Percentiles rank a stretch among this genome's conserved stretches.
These are phyloP conservation scores for Tenthredo notha DNA, from an alignment of 2,888 invertebrate species.

Conservation along the genomic window DNA sequence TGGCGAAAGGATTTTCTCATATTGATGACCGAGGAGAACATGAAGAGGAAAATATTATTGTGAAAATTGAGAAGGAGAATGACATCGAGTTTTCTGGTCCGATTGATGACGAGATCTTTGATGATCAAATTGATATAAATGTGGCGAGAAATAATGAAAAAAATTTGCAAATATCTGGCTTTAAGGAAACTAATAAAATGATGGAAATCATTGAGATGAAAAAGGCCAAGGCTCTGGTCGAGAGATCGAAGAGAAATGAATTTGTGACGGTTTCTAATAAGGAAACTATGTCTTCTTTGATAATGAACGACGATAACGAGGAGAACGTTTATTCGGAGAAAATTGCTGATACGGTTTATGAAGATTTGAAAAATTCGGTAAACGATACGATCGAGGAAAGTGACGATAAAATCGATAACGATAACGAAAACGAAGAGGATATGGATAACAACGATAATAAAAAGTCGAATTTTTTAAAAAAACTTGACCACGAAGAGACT, in stretches of 20 bases:
- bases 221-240: slow-evolving; percentile 64
- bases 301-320: not conserved
- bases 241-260: slow-evolving; percentile 51
- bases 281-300: not conserved
- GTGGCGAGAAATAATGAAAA: slow-evolving; percentile 73
- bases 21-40: not conserved
- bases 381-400: not conserved
- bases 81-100: slow-evolving; percentile 80
- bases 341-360: not conserved
- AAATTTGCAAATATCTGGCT: slow-evolving; percentile 5
- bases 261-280: not conserved
- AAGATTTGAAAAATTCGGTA: not conserved
- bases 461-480: slow-evolving; percentile 13
- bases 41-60: not conserved
- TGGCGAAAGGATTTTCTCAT: not conserved
- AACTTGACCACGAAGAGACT: slow-evolving; percentile 53
- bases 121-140: slow-evolving; percentile 75
- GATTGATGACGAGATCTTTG: slow-evolving; percentile 67
- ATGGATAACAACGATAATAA: slow-evolving; percentile 27
- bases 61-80: slow-evolving; percentile 69
- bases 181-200: slow-evolving; percentile 67
- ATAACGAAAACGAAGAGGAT: slow-evolving; percentile 23
- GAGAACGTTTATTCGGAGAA: slow-evolving; percentile 44
- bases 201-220: slow-evolving; percentile 73
- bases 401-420: not conserved